Conservation (phyloP, 2,888 invertebrate species). For the Thumatha senex region DNA sequence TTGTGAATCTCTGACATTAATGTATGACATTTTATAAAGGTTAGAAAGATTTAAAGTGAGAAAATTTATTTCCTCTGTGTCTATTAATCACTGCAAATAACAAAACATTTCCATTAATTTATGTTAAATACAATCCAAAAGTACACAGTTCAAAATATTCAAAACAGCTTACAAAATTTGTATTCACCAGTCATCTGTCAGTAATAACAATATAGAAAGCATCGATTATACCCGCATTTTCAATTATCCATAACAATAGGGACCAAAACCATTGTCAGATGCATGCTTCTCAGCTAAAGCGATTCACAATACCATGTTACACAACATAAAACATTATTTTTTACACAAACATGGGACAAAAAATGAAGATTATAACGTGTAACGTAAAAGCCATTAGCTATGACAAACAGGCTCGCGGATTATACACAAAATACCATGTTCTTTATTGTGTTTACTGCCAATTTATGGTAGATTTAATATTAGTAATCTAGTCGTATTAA, state of each 20-base stretch:
- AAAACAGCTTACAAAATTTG: constrained; percentile 7
- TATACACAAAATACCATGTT: constrained; percentile 52
- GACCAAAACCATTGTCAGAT: constrained; percentile 53
- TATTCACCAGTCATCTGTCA: constrained; percentile 14
- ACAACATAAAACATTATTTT: constrained; percentile 59
- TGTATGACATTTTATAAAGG: too few relatives aligned
- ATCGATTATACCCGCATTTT: constrained; percentile 72
- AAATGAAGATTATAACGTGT: constrained; percentile 58
- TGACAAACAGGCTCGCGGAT: constrained; percentile 66
- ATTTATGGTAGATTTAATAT: constrained; percentile 51
- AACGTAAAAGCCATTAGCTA: constrained; percentile 52
- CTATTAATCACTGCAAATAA: too few relatives aligned
- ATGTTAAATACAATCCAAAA: too few relatives aligned
- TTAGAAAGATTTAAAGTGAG: too few relatives aligned
- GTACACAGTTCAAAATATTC: constrained; percentile 4
- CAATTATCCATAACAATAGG: constrained; percentile 65
- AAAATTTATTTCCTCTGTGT: too few relatives aligned
- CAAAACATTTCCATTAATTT: too few relatives aligned
- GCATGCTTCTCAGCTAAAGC: constrained; percentile 51
- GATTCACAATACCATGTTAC: constrained; percentile 64
- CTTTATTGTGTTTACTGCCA: constrained; percentile 47
- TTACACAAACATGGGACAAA: constrained; percentile 55
- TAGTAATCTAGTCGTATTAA: constrained; percentile 42
- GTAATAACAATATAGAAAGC: constrained; percentile 48
- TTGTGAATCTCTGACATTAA: too few relatives aligned